These are phyloP conservation scores for Perodicticus potto DNA, from an alignment of 2,797 vertebrate genomes.

Conservation along the genomic window DNA sequence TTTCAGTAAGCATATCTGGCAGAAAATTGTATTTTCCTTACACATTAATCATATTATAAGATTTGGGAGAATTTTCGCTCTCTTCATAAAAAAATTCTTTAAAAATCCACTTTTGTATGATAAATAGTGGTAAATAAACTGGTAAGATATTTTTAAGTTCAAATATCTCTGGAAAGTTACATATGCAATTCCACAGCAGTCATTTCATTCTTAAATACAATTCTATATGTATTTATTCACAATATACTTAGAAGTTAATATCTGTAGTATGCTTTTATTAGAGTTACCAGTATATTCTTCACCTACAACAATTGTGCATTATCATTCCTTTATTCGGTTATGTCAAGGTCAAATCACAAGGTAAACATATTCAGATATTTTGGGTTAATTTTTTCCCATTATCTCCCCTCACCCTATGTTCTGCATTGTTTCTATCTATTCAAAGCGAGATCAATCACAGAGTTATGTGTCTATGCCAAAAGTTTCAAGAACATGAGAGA, in stretches of 20 bases:
- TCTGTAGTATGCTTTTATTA: background rate
- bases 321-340: background rate
- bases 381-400: background rate
- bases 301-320: background rate
- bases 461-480: background rate
- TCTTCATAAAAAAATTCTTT: background rate
- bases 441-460: background rate
- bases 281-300: background rate
- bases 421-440: background rate
- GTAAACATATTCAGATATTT: background rate
- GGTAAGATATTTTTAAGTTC: background rate
- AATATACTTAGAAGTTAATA: background rate
- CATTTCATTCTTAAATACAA: background rate
- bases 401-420: background rate
- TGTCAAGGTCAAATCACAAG: background rate
- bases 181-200: background rate
- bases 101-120: background rate
- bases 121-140: background rate
- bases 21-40: background rate
- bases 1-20: background rate
- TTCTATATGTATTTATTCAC: background rate
- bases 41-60: background rate
- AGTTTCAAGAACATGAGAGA: background rate
- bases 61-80: background rate
- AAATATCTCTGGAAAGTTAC: background rate